Base-by-base conservation (phyloP, 2,888 invertebrate genomes). In the Boloria selene region DNA sequence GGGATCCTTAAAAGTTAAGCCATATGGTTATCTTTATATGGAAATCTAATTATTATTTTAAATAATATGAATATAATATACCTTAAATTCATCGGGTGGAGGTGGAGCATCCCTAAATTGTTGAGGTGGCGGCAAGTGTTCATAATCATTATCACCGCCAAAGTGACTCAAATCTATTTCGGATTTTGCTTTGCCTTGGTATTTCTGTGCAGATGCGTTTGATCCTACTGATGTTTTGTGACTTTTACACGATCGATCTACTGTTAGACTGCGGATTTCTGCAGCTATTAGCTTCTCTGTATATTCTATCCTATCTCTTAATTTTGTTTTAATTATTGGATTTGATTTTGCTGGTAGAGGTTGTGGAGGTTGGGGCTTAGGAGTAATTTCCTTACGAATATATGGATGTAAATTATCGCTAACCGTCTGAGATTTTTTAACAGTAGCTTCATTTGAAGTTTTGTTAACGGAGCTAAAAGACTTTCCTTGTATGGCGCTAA, bases 21-120 rank as follows among this genome's bases (percentile, higher is more conserved):
- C 18, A 54, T 50, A 55, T 55, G 26, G 50, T 56, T 56, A 50
- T 49, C n/a, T 50, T 64, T 64, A 56, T 38, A 61, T 55, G 31
- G 13, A 50, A 5, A 7, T 14, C 38, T 49, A 7, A 3, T 17
- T 13, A 50, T 47, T 49, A 59, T 59, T n/a, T 49, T 3, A 10
- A n/a, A 16, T n/a, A 10, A 13, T 61, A 14, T 56, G 56, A 45
- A 31, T 47, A 38, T 58, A 61, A 42, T 53, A 26, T 84, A 91
- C 93, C 87, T 88, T 93, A 76, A 96, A 96, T 75, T 94, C 94
- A 74, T 96, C 96, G 0, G 96, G 96, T 10, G 96, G 96, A 50
- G 96, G 95, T 18, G 96, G 95, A 58, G 95, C 95, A 85, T 97
- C 97, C 82, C 96, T 94, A 78, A 97, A 97, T 86, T 97, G 96